phyloP scores from a whole-genome alignment of 2,888 invertebrate genomes.

The Dynastes maya region DNA sequence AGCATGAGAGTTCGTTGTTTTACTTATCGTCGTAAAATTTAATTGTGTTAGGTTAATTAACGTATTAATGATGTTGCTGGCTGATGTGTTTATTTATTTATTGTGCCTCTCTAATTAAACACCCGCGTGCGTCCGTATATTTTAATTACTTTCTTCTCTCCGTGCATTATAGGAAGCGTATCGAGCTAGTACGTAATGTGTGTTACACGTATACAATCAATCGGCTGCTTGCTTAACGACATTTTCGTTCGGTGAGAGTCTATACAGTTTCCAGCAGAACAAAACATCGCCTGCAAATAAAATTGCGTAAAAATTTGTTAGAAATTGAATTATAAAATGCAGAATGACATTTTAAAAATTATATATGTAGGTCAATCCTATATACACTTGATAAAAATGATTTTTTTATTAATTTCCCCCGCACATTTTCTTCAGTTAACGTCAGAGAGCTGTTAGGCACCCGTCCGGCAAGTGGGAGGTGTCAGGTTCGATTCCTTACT shows the following conservation, averaged over 20 bases:
- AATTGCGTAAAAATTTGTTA: too few relatives aligned
- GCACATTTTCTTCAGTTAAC: too few relatives aligned
- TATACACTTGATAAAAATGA: too few relatives aligned
- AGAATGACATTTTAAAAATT: too few relatives aligned
- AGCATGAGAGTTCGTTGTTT: not conserved
- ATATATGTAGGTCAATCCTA: too few relatives aligned
- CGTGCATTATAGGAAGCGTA: not conserved
- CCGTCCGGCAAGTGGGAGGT: too few relatives aligned
- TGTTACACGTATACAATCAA: not conserved
- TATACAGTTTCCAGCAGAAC: too few relatives aligned
- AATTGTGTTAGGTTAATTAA: slow-evolving; percentile 42
- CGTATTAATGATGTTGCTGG: slow-evolving; percentile 23
- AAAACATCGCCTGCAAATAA: too few relatives aligned
- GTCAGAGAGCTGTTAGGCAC: too few relatives aligned
- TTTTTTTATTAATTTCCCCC: too few relatives aligned
- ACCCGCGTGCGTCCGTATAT: not conserved
- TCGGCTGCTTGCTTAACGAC: not conserved
- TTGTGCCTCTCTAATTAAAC: slow-evolving; percentile 32
- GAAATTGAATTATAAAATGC: too few relatives aligned
- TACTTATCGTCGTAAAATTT: slow-evolving; percentile 28
- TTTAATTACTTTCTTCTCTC: slow-evolving; percentile 37
- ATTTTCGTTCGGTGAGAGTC: not conserved
- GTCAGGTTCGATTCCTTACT: too few relatives aligned
- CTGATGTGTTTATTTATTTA: slow-evolving; percentile 39
- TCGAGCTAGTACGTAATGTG: not conserved